Percentiles rank a stretch among this genome's conserved stretches.
Evolutionary conservation across 2,113 vertebrate genomes (phyloP).

Genomic region (Odocoileus hemionus): DNA sequence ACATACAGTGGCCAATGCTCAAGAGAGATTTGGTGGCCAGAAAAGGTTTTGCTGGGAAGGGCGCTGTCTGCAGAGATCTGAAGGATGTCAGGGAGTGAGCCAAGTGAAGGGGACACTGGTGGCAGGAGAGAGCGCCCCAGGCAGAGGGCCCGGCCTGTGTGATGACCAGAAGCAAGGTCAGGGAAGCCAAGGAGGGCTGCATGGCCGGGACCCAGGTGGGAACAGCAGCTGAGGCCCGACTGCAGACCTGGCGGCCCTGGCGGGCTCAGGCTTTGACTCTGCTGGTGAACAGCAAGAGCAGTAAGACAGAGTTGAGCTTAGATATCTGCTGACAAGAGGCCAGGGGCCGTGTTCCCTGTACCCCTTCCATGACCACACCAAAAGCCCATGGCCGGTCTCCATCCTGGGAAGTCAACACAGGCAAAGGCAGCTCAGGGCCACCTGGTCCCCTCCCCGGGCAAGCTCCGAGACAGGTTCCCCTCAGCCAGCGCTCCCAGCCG

Average conservation of each 20-base stretch:
- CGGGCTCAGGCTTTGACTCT: background rate
- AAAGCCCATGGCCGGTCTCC: background rate
- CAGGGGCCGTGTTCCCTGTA: background rate
- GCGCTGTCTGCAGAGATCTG: background rate
- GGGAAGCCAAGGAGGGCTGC: background rate
- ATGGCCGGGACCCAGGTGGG: background rate
- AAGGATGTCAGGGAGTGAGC: background rate
- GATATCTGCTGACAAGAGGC: background rate
- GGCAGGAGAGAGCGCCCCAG: background rate
- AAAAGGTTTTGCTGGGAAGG: background rate
- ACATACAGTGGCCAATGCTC: background rate
- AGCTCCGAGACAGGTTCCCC: background rate
- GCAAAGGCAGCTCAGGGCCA: too few species aligned
- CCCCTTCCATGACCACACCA: background rate
- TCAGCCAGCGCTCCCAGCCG: rapidly evolving
- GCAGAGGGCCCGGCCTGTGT: background rate
- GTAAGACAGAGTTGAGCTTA: background rate
- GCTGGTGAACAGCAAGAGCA: background rate
- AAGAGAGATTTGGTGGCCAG: background rate
- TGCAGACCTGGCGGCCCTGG: background rate
- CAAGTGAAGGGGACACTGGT: background rate
- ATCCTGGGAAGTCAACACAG: background rate
- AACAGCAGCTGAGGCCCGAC: background rate
- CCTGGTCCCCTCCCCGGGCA: background rate
- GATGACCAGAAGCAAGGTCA: background rate